Base-by-base conservation (phyloP, 1,140 invertebrate species). In the Magallana angulata region DNA sequence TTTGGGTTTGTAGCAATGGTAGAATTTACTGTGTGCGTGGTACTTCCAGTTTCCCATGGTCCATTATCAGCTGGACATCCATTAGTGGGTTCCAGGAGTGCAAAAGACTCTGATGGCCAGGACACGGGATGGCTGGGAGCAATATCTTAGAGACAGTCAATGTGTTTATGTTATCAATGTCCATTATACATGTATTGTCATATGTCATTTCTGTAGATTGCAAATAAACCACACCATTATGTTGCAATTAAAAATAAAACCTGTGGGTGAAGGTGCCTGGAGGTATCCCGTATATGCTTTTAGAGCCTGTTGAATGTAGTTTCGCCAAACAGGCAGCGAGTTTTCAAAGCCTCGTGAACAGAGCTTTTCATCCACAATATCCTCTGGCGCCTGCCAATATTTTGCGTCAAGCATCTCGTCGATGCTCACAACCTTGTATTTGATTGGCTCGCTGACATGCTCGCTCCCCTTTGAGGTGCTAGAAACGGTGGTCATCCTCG, bases 361-460 rank as follows among this genome's bases (percentile, higher is more conserved):
- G 24, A 30, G 68, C 36, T 30, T 7, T 36, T 76, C 24, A 76
- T 76, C 18, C 24, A 76, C 68, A 30, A 76, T 76, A 36, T 76
- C 68, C 7, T 24, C 24, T 12, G 68, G 68, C 7, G 24, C 2
- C 68, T 76, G 68, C 68, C 68, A 76, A 30, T 76, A 76, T 30
- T 76, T 30, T 76, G 36, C 14, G 9, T 76, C 24, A 18, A 76
- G 14, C 68, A 76, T 7, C 24, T 76, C 24, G 12, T 76, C 68
- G 11, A 76, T 76, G 68, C 68, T 76, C 36, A 76, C 24, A 36
- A 76, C 18, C 24, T 76, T 76, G 9, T 76, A 76, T 76, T 76
- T 76, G 24, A 76, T 76, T 76, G 68, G 68, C 36, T 76, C 68
- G 68, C 68, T 76, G 68, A 76, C 9, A 14, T 76, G 68, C 68